Evolutionary conservation across 35 echinoderm and acorn worm species (phyloP).

Genomic region (Antedon bifida): DNA sequence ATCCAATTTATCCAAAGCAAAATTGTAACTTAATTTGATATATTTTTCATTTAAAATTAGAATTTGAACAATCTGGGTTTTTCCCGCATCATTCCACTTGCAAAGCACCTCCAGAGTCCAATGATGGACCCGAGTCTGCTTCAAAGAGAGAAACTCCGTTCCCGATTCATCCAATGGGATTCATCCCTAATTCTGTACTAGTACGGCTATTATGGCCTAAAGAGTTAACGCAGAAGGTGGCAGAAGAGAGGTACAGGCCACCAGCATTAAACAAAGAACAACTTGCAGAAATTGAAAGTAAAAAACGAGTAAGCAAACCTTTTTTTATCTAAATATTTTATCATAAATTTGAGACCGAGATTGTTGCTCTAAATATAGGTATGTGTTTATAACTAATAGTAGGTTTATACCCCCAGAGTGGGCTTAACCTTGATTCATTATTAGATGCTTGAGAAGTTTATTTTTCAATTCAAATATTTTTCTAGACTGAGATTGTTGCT

Average conservation of each 20-base stretch:
- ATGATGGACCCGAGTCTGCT: neutral
- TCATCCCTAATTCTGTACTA: slow-evolving; percentile 92
- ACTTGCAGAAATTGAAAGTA: slow-evolving; percentile 53
- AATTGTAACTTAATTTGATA: neutral
- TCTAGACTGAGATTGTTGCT: too few relatives aligned
- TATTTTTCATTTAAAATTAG: neutral
- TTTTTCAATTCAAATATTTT: too few relatives aligned
- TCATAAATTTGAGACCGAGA: too few relatives aligned
- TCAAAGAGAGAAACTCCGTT: slow-evolving; percentile 6
- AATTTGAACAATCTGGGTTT: neutral
- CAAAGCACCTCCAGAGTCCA: neutral
- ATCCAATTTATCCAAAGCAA: too few relatives aligned
- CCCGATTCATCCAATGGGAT: slow-evolving; percentile 77
- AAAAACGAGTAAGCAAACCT: slow-evolving; percentile 34
- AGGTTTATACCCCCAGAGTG: too few relatives aligned
- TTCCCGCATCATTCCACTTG: neutral
- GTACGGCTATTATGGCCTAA: slow-evolving; percentile 72
- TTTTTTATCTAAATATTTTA: too few relatives aligned
- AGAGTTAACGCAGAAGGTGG: slow-evolving; percentile 51
- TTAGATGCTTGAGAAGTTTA: too few relatives aligned
- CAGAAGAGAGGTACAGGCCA: slow-evolving; percentile 46
- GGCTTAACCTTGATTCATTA: too few relatives aligned
- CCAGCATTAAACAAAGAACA: slow-evolving; percentile 70
- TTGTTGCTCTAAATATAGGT: too few relatives aligned
- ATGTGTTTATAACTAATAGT: too few relatives aligned